These are phyloP conservation scores for Zaprionus bogoriensis DNA, from an alignment of 2,888 invertebrate species.

Conservation along the genomic window DNA sequence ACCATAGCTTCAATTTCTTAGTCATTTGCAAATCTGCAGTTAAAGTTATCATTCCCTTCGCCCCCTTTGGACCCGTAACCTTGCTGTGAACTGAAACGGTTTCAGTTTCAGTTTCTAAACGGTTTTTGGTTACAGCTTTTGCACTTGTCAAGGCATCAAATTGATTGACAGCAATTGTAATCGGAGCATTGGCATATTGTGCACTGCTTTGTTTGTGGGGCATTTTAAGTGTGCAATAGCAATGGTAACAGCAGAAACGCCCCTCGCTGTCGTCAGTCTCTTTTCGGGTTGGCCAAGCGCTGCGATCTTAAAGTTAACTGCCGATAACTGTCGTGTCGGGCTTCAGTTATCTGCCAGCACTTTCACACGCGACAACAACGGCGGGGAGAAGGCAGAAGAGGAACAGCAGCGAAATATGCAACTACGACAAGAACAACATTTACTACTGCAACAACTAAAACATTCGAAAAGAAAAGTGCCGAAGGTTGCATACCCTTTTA, in stretches of 20 bases:
- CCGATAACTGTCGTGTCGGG: slow-evolving; percentile 19
- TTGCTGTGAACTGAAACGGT: slow-evolving; percentile 25
- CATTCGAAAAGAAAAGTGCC: too few relatives aligned
- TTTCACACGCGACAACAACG: slow-evolving; percentile 61
- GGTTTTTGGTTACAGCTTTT: slow-evolving; percentile 25
- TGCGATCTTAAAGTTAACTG: slow-evolving; percentile 24
- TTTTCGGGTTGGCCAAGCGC: background rate
- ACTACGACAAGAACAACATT: too few relatives aligned
- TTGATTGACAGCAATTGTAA: slow-evolving; percentile 72
- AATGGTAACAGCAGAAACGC: background rate
- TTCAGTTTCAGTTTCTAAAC: slow-evolving; percentile 21
- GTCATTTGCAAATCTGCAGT: background rate
- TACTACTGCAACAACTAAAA: too few relatives aligned
- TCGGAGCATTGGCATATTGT: slow-evolving; percentile 40
- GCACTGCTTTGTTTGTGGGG: slow-evolving; percentile 53
- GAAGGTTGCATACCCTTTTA: too few relatives aligned
- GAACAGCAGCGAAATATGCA: slow-evolving; percentile 5
- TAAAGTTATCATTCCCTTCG: background rate
- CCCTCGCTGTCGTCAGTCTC: background rate
- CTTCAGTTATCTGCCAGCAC: slow-evolving; percentile 23
- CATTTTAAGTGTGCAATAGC: slow-evolving; percentile 52
- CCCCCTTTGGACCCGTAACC: background rate
- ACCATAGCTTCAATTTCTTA: too few relatives aligned
- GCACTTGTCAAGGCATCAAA: slow-evolving; percentile 50
- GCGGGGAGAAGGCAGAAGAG: too few relatives aligned